Conservation (phyloP, 2,888 invertebrate genomes). For the Cylindroiulus punctatus region DNA sequence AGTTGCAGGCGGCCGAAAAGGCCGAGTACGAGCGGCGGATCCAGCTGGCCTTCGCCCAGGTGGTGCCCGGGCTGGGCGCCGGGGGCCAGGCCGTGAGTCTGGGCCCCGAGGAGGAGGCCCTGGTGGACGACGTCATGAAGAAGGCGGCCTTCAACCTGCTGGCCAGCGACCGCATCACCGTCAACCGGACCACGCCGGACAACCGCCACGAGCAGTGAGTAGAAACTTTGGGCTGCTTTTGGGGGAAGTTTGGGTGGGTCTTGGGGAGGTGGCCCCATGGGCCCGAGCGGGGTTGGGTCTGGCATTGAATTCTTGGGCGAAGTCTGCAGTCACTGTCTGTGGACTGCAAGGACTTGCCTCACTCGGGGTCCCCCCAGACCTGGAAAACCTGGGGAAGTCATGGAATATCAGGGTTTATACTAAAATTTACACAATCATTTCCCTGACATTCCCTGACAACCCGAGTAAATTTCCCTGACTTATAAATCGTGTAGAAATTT, state of each 20-base stretch:
- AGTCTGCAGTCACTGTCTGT: no score
- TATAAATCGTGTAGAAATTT: no score
- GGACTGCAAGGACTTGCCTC: no score
- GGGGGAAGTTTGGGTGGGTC: not conserved
- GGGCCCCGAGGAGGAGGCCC: slow-evolving; percentile 73
- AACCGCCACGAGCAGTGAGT: slow-evolving; percentile 68
- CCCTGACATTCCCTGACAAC: no score
- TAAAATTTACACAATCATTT: no score
- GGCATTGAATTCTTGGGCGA: not conserved
- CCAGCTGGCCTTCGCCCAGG: not conserved
- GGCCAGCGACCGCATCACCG: slow-evolving; percentile 86
- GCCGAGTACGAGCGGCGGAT: slow-evolving; percentile 31
- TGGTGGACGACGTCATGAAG: slow-evolving; percentile 76
- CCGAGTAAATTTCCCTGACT: no score
- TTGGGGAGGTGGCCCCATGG: not conserved
- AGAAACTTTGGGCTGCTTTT: not conserved
- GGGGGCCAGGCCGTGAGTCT: slow-evolving; percentile 76
- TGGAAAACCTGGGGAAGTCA: no score
- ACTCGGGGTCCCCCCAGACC: no score
- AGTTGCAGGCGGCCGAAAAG: not conserved
- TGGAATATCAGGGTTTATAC: no score
- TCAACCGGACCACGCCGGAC: slow-evolving; percentile 82
- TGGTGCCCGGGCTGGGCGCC: slow-evolving; percentile 77
- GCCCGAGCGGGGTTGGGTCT: not conserved
- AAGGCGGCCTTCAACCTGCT: slow-evolving; percentile 88